phyloP scores from a whole-genome alignment of 1,140 invertebrate genomes.

The Sweltsa coloradensis region DNA sequence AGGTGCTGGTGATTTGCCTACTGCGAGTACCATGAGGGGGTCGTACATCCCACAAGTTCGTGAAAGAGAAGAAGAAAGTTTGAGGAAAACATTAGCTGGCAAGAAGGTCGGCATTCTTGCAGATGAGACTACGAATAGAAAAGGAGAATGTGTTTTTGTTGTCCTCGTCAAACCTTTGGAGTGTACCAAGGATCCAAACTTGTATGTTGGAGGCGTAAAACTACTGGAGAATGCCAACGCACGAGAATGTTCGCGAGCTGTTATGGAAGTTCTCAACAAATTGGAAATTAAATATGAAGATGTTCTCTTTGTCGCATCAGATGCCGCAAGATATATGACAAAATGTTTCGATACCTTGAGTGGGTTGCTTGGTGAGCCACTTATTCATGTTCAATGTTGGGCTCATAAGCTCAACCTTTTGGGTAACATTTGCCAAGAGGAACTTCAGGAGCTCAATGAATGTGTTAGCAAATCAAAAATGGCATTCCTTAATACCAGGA shows the following conservation, averaged over 20 bases:
- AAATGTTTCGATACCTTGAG: constrained; percentile 2
- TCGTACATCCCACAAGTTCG: not conserved
- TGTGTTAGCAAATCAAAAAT: constrained; percentile 3
- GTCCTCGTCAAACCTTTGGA: not conserved
- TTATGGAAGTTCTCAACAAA: constrained; percentile 1
- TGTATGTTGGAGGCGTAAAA: not conserved
- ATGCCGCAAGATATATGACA: constrained; percentile 7
- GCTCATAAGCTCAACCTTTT: constrained; percentile 10
- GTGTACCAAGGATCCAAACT: not conserved
- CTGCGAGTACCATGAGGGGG: not conserved
- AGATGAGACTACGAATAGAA: constrained; percentile 1
- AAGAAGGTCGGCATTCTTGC: not conserved
- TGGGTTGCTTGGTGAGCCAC: not conserved
- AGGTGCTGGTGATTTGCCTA: constrained; percentile 6
- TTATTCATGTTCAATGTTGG: constrained; percentile 9
- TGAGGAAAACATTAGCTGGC: not conserved
- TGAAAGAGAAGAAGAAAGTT: not conserved
- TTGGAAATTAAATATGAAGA: constrained; percentile 7
- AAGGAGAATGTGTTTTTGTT: constrained; percentile 6
- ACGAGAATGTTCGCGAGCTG: not conserved
- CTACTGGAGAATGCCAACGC: not conserved
- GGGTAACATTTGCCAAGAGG: constrained; percentile 2
- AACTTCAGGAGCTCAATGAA: constrained; percentile 8
- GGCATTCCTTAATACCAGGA: constrained; percentile 7
- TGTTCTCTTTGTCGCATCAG: constrained; percentile 3